Conservation (phyloP, 2,888 invertebrate species). For the Thera britannica region DNA sequence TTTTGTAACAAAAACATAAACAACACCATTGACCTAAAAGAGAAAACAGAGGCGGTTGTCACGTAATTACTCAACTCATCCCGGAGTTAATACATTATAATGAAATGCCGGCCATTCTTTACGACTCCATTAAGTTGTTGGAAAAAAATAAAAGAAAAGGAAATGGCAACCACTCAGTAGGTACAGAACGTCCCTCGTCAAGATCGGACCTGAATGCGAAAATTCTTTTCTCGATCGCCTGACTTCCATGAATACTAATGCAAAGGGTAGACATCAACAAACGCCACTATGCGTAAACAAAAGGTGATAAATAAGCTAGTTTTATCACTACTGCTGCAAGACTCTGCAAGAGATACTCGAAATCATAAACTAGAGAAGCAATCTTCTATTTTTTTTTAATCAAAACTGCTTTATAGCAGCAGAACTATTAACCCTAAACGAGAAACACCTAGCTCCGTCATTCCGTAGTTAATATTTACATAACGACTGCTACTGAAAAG, state of each 20-base stretch:
- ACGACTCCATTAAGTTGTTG: slow-evolving; percentile 80
- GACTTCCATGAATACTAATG: slow-evolving; percentile 83
- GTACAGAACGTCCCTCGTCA: slow-evolving; percentile 69
- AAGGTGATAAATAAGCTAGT: slow-evolving; percentile 52
- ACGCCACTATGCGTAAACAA: slow-evolving; percentile 64
- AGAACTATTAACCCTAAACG: slow-evolving; percentile 32
- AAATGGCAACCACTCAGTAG: slow-evolving; percentile 76
- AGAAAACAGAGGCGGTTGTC: slow-evolving; percentile 42
- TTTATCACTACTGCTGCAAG: slow-evolving; percentile 34
- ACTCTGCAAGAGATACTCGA: slow-evolving; percentile 4
- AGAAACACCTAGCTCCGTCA: slow-evolving; percentile 35
- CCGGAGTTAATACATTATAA: slow-evolving; percentile 74
- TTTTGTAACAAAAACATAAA: slow-evolving; percentile 1
- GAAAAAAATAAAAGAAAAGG: slow-evolving; percentile 75
- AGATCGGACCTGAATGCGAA: slow-evolving; percentile 72
- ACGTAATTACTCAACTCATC: slow-evolving; percentile 56
- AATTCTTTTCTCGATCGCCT: slow-evolving; percentile 81
- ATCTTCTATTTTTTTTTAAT: slow-evolving; percentile 25
- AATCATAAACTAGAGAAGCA: slow-evolving; percentile 18
- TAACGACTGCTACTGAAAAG: slow-evolving; percentile 50
- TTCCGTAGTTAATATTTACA: slow-evolving; percentile 62
- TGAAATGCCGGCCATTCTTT: slow-evolving; percentile 75
- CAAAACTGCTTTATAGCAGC: slow-evolving; percentile 27
- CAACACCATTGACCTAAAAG: slow-evolving; percentile 36
- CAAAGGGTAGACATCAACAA: slow-evolving; percentile 66